A percentile compares a stretch with the other conserved stretches of the same genome.
These are phyloP conservation scores for Archips xylosteana DNA, from an alignment of 2,888 invertebrate genomes.

Conservation along the genomic window DNA sequence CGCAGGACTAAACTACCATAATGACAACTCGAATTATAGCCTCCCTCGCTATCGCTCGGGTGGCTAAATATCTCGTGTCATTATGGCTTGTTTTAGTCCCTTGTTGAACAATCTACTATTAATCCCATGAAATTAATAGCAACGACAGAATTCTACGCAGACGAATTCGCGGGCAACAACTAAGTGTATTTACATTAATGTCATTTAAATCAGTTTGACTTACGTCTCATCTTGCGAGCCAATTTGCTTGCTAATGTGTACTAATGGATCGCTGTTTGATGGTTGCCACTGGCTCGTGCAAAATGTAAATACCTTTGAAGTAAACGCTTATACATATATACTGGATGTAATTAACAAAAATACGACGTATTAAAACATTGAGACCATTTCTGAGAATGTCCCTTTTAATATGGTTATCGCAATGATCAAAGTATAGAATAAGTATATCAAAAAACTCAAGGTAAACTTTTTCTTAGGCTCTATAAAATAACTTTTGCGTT, in stretches of 20 bases:
- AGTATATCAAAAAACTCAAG: not conserved
- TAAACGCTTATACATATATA: not conserved
- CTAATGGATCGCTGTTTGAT: slow-evolving; percentile 31
- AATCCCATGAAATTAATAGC: not conserved
- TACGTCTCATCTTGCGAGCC: slow-evolving; percentile 13
- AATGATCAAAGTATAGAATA: not conserved
- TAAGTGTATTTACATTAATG: slow-evolving; percentile 2
- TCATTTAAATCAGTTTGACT: slow-evolving; percentile 24
- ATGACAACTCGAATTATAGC: too few relatives aligned
- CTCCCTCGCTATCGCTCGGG: too few relatives aligned
- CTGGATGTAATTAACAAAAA: slow-evolving; percentile 10
- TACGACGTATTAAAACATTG: slow-evolving; percentile 10
- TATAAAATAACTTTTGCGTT: slow-evolving; percentile 3
- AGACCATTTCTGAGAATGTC: slow-evolving; percentile 7
- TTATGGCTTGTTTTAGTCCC: too few relatives aligned
- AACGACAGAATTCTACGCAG: too few relatives aligned
- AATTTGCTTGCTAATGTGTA: slow-evolving; percentile 23
- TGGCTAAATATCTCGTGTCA: too few relatives aligned
- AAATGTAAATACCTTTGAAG: slow-evolving; percentile 21
- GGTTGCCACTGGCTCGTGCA: slow-evolving; percentile 12
- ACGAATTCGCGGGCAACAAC: too few relatives aligned
- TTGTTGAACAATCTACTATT: too few relatives aligned
- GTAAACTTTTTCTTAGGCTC: not conserved
- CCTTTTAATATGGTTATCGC: not conserved
- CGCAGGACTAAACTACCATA: too few relatives aligned